Conservation (phyloP, 1,140 invertebrate genomes). For the Drosophila funebris region DNA sequence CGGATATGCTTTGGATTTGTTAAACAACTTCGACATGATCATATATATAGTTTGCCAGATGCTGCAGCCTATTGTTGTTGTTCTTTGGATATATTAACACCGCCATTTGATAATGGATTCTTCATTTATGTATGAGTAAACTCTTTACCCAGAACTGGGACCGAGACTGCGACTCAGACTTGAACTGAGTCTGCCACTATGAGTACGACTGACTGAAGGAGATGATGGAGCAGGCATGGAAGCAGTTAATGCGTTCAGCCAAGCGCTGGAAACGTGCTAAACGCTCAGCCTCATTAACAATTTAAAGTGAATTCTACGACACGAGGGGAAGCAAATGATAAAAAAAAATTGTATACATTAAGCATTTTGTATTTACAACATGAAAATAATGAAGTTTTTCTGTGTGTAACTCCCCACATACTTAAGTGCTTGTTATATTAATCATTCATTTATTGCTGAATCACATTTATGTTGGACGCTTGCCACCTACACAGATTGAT, state of each 20-base stretch:
- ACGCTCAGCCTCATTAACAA: constrained; percentile 70
- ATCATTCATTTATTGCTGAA: constrained; percentile 12
- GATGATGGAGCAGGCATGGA: constrained; percentile 9
- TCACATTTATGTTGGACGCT: background rate
- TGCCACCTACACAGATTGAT: constrained; percentile 1
- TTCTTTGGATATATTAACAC: constrained; percentile 50
- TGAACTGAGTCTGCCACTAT: background rate
- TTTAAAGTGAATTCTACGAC: constrained; percentile 54
- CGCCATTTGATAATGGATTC: constrained; percentile 75
- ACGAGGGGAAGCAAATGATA: background rate
- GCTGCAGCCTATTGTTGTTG: too few species aligned
- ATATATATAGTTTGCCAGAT: constrained; percentile 41
- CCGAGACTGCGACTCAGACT: background rate
- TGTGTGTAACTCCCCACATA: constrained; percentile 6
- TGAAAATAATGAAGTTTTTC: constrained; percentile 27
- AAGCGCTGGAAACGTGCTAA: constrained; percentile 72
- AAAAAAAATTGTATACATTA: constrained; percentile 35
- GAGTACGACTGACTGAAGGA: background rate
- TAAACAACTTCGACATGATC: constrained; percentile 23
- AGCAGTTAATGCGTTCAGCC: constrained; percentile 60
- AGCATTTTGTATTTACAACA: constrained; percentile 7
- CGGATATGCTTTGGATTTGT: constrained; percentile 32
- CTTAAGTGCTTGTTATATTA: constrained; percentile 16
- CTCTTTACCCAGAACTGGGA: constrained; percentile 14
- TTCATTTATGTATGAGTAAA: constrained; percentile 69